Conservation (phyloP, 2,113 vertebrate genomes). For the Calidris pygmaea region DNA sequence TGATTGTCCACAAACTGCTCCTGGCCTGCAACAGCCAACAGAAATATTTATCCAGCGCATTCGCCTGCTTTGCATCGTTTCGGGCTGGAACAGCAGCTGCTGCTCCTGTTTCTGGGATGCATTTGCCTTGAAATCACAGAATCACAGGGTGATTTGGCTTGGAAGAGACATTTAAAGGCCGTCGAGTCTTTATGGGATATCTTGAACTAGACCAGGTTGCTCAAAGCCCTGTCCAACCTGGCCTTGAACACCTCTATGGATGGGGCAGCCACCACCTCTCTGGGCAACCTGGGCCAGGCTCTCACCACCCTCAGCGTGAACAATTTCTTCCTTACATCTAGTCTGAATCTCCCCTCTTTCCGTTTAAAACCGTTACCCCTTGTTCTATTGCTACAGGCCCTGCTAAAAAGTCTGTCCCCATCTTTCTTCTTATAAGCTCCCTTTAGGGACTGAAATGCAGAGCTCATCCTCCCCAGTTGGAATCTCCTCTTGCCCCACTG, state of each 20-base stretch:
- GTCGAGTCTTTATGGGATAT: background rate
- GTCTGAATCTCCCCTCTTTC: background rate
- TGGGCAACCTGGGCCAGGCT: background rate
- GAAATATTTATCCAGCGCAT: background rate
- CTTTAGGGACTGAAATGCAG: background rate
- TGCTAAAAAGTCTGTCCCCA: background rate
- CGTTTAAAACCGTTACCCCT: background rate
- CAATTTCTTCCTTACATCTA: background rate
- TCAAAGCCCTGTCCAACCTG: background rate
- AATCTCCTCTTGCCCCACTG: background rate
- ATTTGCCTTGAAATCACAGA: background rate
- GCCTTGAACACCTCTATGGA: background rate
- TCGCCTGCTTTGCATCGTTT: accelerated
- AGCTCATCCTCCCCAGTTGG: accelerated
- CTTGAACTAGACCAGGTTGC: background rate
- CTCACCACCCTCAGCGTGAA: accelerated
- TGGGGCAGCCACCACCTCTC: background rate
- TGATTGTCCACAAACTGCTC: background rate
- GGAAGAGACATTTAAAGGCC: background rate
- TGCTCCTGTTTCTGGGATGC: background rate
- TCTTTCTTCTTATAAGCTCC: background rate
- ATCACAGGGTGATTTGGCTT: accelerated
- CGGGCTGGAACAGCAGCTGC: background rate
- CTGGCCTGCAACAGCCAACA: background rate
- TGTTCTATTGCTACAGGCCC: background rate